phyloP scores from a whole-genome alignment of 1,140 invertebrate species.

The Bombus sylvicola region DNA sequence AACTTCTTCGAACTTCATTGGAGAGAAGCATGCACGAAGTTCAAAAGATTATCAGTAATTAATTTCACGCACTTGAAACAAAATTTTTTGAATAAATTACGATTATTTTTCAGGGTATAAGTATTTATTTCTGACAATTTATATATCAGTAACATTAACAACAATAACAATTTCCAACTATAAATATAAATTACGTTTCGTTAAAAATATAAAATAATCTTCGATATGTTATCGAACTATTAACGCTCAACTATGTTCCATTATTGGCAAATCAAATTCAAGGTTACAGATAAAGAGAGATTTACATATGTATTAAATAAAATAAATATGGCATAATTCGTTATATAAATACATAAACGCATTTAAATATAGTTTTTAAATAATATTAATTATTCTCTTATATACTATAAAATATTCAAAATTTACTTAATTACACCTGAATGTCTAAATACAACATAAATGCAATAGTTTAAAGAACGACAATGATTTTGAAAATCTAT shows the following conservation, averaged over 20 bases:
- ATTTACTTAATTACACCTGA: background rate
- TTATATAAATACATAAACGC: background rate
- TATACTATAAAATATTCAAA: background rate
- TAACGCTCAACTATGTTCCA: background rate
- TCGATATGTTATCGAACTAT: background rate
- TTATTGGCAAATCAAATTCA: background rate
- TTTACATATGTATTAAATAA: background rate
- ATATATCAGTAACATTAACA: background rate
- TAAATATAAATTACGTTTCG: background rate
- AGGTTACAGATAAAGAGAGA: background rate
- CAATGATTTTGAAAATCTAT: background rate
- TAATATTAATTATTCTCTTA: background rate
- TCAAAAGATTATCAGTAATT: constrained; percentile 24
- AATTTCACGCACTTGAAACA: background rate
- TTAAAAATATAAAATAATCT: background rate
- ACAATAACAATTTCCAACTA: background rate
- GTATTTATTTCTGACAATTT: background rate
- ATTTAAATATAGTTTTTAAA: background rate
- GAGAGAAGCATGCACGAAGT: background rate
- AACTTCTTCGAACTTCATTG: background rate
- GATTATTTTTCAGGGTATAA: background rate
- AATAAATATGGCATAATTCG: background rate
- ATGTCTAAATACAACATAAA: background rate
- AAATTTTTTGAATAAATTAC: background rate
- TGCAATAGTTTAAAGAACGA: background rate